Evolutionary conservation across 2,113 vertebrate genomes (phyloP), one percentile per base, ranked within the genome.

Genomic region (Tylochromis polylepis): DNA sequence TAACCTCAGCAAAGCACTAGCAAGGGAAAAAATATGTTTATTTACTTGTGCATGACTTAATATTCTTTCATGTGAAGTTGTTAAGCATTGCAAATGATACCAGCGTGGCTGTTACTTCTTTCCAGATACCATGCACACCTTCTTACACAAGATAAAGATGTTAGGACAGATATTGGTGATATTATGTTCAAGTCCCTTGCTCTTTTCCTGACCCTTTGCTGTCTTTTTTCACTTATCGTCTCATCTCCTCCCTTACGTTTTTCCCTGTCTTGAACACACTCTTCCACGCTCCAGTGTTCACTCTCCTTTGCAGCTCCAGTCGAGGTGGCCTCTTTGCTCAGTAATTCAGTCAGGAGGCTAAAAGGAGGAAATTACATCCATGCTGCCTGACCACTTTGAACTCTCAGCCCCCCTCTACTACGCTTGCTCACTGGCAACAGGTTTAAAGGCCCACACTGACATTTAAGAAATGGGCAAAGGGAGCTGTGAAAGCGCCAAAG

Each of bases 361-460:
- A 94, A 88, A 93, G 91, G 84, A 93, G 91, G 83, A 91, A 93
- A 94, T 94, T 88, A 87, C 87, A 90, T 91, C 91, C 88, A 91
- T 57, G 90, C 86, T 78, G 90, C 83, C 87, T 27, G 58, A 79
- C 65, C 93, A 92, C 93, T 94, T 92, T 92, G 93, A 93, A 91
- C 92, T 84, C 84, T 65, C 41, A 77, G 43, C 36, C 46, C n/a
- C 84, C 56, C 49, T 38, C 55, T 38, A 27, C 78, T 81, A 84
- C 20, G 80, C 84, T 75, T 81, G 85, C 80, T 89, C 83, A 82
- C 84, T 87, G 80, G 85, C 84, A 88, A 82, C 88, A 79, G 83
- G 24, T 92, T 90, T 88, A 88, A 90, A 93, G 86, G 81, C 82
- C 78, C 80, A 49, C 38, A 65, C 83, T 95, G 94, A 92, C 92